Base-by-base conservation (phyloP, 2,797 vertebrate species). In the Gymnoscopelus microlampas region DNA sequence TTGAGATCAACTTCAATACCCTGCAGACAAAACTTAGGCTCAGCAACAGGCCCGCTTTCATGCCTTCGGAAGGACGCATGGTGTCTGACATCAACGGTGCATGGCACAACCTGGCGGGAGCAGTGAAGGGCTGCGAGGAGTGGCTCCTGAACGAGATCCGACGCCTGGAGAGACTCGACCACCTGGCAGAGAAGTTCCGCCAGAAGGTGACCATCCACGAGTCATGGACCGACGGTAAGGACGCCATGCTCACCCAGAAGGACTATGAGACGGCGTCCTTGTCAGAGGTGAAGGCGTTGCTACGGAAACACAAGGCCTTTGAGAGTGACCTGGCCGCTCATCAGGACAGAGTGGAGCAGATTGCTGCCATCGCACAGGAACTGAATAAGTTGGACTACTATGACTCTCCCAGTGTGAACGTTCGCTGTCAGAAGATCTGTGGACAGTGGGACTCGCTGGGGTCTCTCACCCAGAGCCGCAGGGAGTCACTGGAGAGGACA, bases 1-100 rank as follows among this genome's bases (percentile, higher is more conserved):
- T 98, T 77, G 97, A 99, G 92, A 99, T 98, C 90, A 97, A 97
- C 93, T 99, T 99, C 90, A 99, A 99, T 92, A 99, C 97, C 0
- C 90, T 99, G 81, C 97, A 99, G 93, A 99, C 97, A 12, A 98
- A 98, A 71, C 95, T 99, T 69, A 90, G 97, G 13, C 95, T 99
- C 56, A 98, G 95, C 93, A 97, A 96, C 91, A 88, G 97, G 13
- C 97, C 97, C 0, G 97, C 97, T 70, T 99, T 99, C 91, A 97
- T 99, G 97, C 97, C 97, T 0, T 98, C 97, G 0, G 96, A 98
- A 80, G 97, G 97, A 12, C 95, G 87, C 76, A 98, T 98, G 96
- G 96, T 98, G 66, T 96, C 95, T 72, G 96, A 98, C 60, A 97
- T 98, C 81, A 96, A 96, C 49, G 93, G 90, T 0, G 91, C 95